phyloP scores from a whole-genome alignment of 2,113 vertebrate genomes.

The Asarcornis scutulata region DNA sequence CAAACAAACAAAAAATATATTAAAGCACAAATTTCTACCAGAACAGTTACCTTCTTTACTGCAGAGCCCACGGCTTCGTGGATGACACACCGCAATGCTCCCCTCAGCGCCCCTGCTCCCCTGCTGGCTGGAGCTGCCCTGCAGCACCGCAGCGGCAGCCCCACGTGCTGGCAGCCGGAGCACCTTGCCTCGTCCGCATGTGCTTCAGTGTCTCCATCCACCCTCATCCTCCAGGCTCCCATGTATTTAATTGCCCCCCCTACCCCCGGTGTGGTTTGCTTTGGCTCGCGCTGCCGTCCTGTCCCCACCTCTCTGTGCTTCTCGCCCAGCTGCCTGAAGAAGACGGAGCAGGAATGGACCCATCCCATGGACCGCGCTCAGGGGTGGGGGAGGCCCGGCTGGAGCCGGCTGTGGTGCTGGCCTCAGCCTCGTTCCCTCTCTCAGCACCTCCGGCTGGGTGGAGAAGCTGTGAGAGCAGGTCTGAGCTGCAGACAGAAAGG shows the following conservation, averaged over 20 bases:
- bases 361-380: not conserved
- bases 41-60: constrained; percentile 81
- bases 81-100: constrained; percentile 19
- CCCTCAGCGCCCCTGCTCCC: constrained; percentile 20
- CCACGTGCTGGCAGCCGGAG: not conserved
- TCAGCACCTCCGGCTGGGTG: not conserved
- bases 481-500: constrained; percentile 20
- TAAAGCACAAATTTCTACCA: constrained; percentile 88
- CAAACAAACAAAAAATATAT: constrained; percentile 69
- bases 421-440: not conserved
- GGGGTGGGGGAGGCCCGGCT: not conserved
- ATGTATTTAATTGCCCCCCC: constrained; percentile 18
- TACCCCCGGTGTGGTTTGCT: constrained; percentile 16
- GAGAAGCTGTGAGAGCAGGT: not conserved
- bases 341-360: constrained; percentile 22
- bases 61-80: constrained; percentile 60
- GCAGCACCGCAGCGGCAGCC: not conserved
- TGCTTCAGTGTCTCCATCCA: constrained; percentile 64
- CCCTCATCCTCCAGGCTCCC: constrained; percentile 46
- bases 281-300: not conserved
- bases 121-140: not conserved
- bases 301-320: not conserved
- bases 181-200: constrained; percentile 27
- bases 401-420: not conserved
- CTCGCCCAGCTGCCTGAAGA: not conserved